phyloP scores from a whole-genome alignment of 1,140 invertebrate species.

The Zeugodacus cucurbitae region DNA sequence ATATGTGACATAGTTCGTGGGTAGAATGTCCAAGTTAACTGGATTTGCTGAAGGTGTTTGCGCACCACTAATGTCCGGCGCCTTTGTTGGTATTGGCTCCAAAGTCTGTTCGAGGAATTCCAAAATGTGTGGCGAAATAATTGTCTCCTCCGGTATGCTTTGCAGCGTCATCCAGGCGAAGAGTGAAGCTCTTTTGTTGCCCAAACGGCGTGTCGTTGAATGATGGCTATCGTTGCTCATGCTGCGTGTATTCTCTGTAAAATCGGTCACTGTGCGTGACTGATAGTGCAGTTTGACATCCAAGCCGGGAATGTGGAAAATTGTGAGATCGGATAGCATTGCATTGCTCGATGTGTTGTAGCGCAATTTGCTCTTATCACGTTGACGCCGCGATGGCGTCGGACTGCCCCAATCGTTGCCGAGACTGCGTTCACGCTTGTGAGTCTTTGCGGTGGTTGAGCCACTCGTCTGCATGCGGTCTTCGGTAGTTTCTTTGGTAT shows the following conservation, averaged over 20 bases:
- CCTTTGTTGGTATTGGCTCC: slow-evolving; percentile 88
- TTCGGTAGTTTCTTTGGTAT: slow-evolving; percentile 87
- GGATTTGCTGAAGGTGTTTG: slow-evolving; percentile 56
- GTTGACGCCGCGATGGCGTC: slow-evolving; percentile 66
- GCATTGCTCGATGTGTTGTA: slow-evolving; percentile 67
- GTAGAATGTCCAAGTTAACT: slow-evolving; percentile 69
- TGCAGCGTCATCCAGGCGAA: slow-evolving; percentile 97
- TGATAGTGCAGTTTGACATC: slow-evolving; percentile 95
- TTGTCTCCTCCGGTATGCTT: slow-evolving; percentile 95
- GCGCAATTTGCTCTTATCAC: slow-evolving; percentile 67
- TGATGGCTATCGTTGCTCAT: slow-evolving; percentile 54
- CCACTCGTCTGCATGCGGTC: slow-evolving; percentile 74
- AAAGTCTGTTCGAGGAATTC: slow-evolving; percentile 95
- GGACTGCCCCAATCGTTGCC: slow-evolving; percentile 68
- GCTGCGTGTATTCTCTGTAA: slow-evolving; percentile 45
- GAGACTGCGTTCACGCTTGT: slow-evolving; percentile 62
- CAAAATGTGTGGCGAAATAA: slow-evolving; percentile 93
- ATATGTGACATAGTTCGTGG: slow-evolving; percentile 81
- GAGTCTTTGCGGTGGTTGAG: slow-evolving; percentile 57
- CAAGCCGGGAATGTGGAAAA: slow-evolving; percentile 94
- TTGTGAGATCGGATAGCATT: slow-evolving; percentile 82
- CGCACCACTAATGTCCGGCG: slow-evolving; percentile 53
- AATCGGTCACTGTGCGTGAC: slow-evolving; percentile 80
- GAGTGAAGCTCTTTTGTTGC: slow-evolving; percentile 89
- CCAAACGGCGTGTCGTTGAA: slow-evolving; percentile 68